Evolutionary conservation across 23 tunicate genomes (phyloP).

Genomic region (Oikopleura dioica): DNA sequence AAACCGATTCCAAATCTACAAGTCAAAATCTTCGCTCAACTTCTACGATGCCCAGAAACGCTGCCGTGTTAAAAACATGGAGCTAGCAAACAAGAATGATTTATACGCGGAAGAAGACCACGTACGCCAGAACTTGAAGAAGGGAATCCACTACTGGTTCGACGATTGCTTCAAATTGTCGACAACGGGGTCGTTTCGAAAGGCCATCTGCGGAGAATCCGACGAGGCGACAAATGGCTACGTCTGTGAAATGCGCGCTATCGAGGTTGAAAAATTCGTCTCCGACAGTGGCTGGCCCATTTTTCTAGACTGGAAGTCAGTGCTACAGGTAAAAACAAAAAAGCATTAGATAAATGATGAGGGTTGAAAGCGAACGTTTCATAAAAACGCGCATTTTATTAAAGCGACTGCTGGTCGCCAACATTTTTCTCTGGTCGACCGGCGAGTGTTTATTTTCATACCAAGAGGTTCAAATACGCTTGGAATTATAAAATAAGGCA

Average conservation of each 20-base stretch:
- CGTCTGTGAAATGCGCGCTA: background rate
- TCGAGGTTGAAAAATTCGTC: background rate
- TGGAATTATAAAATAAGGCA: background rate
- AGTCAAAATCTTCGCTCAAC: background rate
- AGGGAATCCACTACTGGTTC: constrained; percentile 1
- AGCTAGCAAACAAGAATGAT: background rate
- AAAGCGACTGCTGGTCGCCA: too few species aligned
- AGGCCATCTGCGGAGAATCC: background rate
- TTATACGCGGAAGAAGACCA: background rate
- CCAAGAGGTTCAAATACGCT: too few species aligned
- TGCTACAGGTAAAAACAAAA: background rate
- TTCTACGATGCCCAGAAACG: background rate
- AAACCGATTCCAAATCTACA: background rate
- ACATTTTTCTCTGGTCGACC: too few species aligned
- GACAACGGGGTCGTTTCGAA: background rate
- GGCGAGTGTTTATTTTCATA: too few species aligned
- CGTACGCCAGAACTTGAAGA: background rate
- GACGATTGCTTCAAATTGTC: background rate
- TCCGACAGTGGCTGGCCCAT: background rate
- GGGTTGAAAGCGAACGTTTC: too few species aligned
- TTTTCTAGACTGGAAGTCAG: constrained; percentile 9
- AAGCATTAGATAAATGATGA: too few species aligned
- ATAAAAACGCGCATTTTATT: too few species aligned
- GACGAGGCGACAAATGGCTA: background rate
- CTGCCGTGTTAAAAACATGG: background rate